phyloP scores from a whole-genome alignment of 2,888 invertebrate genomes.

The Caenorhabditis plicata region DNA sequence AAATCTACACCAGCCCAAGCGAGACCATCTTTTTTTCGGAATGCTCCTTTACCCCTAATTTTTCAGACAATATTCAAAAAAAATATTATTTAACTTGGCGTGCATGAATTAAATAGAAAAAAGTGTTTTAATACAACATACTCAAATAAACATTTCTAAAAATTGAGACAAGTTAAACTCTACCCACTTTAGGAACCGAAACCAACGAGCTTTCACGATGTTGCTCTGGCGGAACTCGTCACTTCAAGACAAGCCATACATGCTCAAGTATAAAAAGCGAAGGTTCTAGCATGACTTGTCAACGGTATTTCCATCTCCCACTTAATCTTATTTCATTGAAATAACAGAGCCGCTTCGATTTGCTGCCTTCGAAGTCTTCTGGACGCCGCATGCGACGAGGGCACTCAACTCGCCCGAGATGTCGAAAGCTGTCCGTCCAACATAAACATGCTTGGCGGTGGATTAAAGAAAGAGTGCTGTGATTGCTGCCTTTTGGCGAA shows the following conservation, averaged over 20 bases:
- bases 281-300: constrained; percentile 57
- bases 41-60: too few species aligned
- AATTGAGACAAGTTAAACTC: too few species aligned
- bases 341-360: constrained; percentile 57
- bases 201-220: constrained; percentile 57
- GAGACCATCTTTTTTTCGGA: too few species aligned
- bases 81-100: too few species aligned
- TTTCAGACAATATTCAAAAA: too few species aligned
- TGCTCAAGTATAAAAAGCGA: constrained; percentile 52
- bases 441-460: constrained; percentile 59
- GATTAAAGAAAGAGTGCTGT: constrained; percentile 62
- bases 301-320: constrained; percentile 6
- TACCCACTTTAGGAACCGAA: constrained; percentile 6
- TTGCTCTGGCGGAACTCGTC: constrained; percentile 62
- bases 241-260: constrained; percentile 53
- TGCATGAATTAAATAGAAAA: too few species aligned
- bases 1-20: too few species aligned
- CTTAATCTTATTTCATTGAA: too few species aligned
- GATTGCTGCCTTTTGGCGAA: constrained; percentile 64
- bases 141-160: too few species aligned
- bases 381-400: constrained; percentile 58
- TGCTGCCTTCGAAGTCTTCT: constrained; percentile 62
- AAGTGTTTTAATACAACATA: too few species aligned
- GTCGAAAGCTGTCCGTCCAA: constrained; percentile 44
- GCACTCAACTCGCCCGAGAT: constrained; percentile 34